phyloP scores from a whole-genome alignment of 2,113 vertebrate genomes.

The Myotis brandtii region DNA sequence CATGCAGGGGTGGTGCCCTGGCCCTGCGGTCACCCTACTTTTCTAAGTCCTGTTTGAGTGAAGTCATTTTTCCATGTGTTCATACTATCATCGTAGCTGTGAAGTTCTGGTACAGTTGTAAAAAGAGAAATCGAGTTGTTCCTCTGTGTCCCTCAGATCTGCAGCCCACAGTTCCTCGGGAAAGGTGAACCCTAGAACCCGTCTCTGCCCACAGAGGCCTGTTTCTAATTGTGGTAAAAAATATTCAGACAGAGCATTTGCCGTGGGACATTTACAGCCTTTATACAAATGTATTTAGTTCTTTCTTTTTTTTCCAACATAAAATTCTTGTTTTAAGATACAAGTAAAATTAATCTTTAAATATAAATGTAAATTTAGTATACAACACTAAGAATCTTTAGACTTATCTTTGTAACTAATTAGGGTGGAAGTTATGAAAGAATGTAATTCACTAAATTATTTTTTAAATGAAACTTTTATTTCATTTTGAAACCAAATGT shows the following conservation, averaged over 20 bases:
- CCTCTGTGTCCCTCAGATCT: conserved; percentile 89
- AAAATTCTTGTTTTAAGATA: conserved; percentile 88
- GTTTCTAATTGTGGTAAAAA: conserved; percentile 86
- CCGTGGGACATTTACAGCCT: conserved; percentile 87
- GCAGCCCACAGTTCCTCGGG: conserved; percentile 83
- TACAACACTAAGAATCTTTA: conserved; percentile 88
- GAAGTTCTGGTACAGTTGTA: conserved; percentile 98
- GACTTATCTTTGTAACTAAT: conserved; percentile 91
- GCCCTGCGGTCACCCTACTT: conserved; percentile 90
- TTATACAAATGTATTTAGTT: conserved; percentile 87
- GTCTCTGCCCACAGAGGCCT: conserved; percentile 85
- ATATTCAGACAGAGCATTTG: conserved; percentile 86
- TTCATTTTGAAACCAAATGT: conserved; percentile 91
- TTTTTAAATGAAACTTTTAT: conserved; percentile 88
- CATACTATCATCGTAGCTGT: conserved; percentile 96
- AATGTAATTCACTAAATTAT: conserved; percentile 93
- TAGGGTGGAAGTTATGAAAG: conserved; percentile 88
- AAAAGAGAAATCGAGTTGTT: conserved; percentile 89
- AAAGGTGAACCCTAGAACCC: conserved; percentile 85
- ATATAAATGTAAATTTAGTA: conserved; percentile 91
- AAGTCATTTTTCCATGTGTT: conserved; percentile 92
- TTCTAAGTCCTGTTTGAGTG: conserved; percentile 92
- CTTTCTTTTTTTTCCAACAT: conserved; percentile 83
- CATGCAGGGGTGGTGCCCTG: conserved; percentile 95
- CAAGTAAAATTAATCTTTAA: conserved; percentile 89